Evolutionary conservation across 2,113 vertebrate genomes (phyloP), one percentile per base, ranked within the genome.

Genomic region (Pterocles gutturalis): DNA sequence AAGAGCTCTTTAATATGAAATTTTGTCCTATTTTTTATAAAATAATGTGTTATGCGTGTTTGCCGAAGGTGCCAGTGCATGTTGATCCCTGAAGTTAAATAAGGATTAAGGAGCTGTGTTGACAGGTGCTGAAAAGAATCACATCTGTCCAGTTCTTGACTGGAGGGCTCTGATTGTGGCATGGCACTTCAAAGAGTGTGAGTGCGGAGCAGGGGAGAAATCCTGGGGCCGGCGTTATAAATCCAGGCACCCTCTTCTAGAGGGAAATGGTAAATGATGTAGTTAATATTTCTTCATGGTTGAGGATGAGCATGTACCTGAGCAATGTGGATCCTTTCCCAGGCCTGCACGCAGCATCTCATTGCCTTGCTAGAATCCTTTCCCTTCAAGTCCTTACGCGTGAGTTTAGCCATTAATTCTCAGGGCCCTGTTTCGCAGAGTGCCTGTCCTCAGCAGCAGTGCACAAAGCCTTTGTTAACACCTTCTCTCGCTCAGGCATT

Each of bases 71-170:
- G 41, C 41, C 55, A 66, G 43, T 86, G 54, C 4, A 0, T 73
- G 82, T 93, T 93, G 90, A 77, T 96, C 70, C 82, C 90, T 66
- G 53, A 49, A 86, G 71, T 88, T 83, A 90, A 94, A 83, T 57
- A 61, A 61, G 58, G 67, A 88, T 90, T 96, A 90, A 90, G 87
- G 69, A 96, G 19, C 70, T 91, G 24, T 5, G 0, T 76, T 96
- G 91, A 67, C 84, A 89, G 91, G 77, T 89, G 57, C 49, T 41
- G 62, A 72, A 76, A 91, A 76, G 61, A 83, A 65, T 55, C 3
- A 0, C 53, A 60, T 79, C 57, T 4, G 7, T 94, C 93, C 70
- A 53, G 49, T 45, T 85, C 46, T n/a, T 80, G 83, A 5, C 66
- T 83, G 41, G 73, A 91, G 77, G 66, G 20, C n/a, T 89, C 25